Evolutionary conservation across 2,797 vertebrate genomes (phyloP).

Genomic region (Leucoraja ocellata): DNA sequence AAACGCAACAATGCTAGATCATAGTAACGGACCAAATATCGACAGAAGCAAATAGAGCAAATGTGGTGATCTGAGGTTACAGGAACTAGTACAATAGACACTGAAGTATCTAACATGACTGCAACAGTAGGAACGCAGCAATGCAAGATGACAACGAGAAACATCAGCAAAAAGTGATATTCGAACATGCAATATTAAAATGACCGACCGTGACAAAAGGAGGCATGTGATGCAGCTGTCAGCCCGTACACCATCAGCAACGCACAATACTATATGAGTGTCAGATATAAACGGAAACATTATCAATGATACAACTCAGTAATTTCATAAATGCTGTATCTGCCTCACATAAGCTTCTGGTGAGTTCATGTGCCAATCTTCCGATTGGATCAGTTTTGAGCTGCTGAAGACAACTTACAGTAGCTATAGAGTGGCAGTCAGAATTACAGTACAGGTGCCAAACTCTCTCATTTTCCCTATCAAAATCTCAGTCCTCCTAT

Average conservation of each 20-base stretch:
- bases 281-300: neutral
- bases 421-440: no score
- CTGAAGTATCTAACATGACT: neutral
- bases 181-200: neutral
- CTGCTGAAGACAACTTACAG: neutral
- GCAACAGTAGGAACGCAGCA: neutral
- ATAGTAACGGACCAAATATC: neutral
- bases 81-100: neutral
- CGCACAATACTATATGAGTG: neutral
- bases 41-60: no score
- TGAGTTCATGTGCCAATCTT: neutral
- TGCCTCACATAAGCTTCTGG: neutral
- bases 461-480: neutral
- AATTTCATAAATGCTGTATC: neutral
- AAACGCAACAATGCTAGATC: neutral
- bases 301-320: neutral
- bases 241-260: neutral
- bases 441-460: no score
- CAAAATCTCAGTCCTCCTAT: neutral
- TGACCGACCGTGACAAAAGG: neutral
- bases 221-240: neutral
- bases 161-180: neutral
- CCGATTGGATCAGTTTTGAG: neutral
- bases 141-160: neutral
- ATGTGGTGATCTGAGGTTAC: no score